Base-by-base conservation (phyloP, 2,797 vertebrate genomes). In the Peromyscus melanophrys region DNA sequence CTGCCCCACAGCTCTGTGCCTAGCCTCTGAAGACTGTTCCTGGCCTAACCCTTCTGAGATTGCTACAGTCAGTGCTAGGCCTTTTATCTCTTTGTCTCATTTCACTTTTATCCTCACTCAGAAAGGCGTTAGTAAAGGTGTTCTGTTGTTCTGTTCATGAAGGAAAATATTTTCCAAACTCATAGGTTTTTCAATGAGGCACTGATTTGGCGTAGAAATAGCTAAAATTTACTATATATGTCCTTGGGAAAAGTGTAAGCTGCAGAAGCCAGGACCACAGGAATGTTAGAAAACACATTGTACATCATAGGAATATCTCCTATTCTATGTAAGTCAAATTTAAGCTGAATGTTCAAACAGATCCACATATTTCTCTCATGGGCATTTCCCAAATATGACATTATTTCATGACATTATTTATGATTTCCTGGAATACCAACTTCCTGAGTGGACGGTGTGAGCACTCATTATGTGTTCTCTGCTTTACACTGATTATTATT, bases 1-100 rank as follows among this genome's bases (percentile, higher is more conserved):
- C 21, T 6, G 43, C 7, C 6, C 6, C 40, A 6, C 0, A 57
- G 17, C 10, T 63, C 49, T 40, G 1, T 34, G 1, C 3, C 3
- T 25, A 49, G 55, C 52, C 65, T 90, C 29, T 52, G 31, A 8
- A 71, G 57, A 46, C 19, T 88, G 4, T 19, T 88, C 23, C 34
- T 27, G 29, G 16, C 11, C 16, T 23, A 63, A 19, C 29, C 86
- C 10, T 78, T 19, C 17, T 65, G 55, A 59, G 29, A 73, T 69
- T 46, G 34, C 8, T 40, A 4, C 14, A 43, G 4, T n/a, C 65
- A 27, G 1, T 82, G 77, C 25, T 8, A 78, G 55, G 12, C 23
- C 46, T 37, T 49, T 29, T 3, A 80, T n/a, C 12, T 67, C 40
- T 65, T 61, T 82, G 4, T 83, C 37, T 76, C 84, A 59, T 43